phyloP scores from a whole-genome alignment of 2,888 invertebrate genomes.

The Acanthosepion lycidas region DNA sequence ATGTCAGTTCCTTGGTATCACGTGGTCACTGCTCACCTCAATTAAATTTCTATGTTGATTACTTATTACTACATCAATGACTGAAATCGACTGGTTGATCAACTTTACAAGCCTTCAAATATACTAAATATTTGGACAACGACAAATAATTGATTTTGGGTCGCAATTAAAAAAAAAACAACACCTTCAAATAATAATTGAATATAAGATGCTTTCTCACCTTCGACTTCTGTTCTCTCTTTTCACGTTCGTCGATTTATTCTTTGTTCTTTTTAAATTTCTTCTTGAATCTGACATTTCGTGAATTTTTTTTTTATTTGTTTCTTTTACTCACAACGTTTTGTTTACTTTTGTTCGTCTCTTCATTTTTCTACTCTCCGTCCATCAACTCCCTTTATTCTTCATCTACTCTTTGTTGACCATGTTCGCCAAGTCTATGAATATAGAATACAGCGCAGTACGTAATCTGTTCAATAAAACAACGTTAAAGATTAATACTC shows the following conservation, averaged over 20 bases:
- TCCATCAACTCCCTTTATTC: background rate
- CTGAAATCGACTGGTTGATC: background rate
- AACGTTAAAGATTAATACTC: too few species aligned
- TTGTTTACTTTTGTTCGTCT: background rate
- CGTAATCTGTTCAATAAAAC: too few species aligned
- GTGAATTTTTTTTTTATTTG: background rate
- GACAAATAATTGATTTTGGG: background rate
- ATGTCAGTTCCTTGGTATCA: background rate
- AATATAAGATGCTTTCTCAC: too few species aligned
- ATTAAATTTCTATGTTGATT: background rate
- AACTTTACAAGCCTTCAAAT: background rate
- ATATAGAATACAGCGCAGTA: too few species aligned
- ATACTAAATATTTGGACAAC: background rate
- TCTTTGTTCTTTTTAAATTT: background rate
- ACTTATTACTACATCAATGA: background rate
- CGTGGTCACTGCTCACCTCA: background rate
- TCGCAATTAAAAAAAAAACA: background rate
- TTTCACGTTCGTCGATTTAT: fast-evolving
- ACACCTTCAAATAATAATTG: background rate
- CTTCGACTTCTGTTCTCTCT: background rate
- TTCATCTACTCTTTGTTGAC: background rate
- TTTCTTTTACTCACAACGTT: background rate
- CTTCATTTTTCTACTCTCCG: background rate
- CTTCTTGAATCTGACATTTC: too few species aligned
- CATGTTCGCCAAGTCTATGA: too few species aligned